A percentile compares a stretch with the other conserved stretches of the same genome.
Evolutionary conservation across 92 coral and sea anemone genomes (phyloP).

Genomic region (Epizoanthus rinbou): DNA sequence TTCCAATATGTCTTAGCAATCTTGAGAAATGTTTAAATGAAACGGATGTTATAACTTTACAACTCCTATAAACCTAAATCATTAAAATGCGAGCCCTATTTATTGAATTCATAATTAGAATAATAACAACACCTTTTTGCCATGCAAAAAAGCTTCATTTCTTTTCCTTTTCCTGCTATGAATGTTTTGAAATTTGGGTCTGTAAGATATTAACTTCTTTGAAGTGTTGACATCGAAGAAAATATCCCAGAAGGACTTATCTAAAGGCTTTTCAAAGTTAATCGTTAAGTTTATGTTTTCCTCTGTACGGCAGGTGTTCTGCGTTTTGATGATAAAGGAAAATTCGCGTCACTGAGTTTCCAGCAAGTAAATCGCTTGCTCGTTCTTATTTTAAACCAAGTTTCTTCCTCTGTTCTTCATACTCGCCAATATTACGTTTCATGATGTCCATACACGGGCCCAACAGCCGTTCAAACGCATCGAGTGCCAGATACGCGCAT

Average conservation of each 20-base stretch:
- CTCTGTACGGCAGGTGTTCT: slow-evolving; percentile 55
- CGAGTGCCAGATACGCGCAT: slow-evolving; percentile 82
- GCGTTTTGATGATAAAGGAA: slow-evolving; percentile 20
- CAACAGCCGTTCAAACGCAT: slow-evolving; percentile 94
- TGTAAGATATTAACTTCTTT: not conserved
- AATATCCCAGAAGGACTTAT: not conserved
- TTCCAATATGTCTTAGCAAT: too few species aligned
- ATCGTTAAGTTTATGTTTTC: slow-evolving; percentile 23
- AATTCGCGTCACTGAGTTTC: not conserved
- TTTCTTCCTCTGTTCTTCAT: slow-evolving; percentile 86
- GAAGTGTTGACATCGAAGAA: not conserved
- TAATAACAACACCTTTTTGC: not conserved
- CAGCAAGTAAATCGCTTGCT: not conserved
- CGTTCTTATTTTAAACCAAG: slow-evolving; percentile 71
- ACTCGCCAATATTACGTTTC: slow-evolving; percentile 90
- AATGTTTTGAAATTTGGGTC: not conserved
- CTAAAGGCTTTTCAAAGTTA: slow-evolving; percentile 11
- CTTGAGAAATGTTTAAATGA: not conserved
- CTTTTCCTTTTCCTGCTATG: not conserved
- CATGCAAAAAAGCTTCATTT: not conserved
- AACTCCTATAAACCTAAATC: not conserved
- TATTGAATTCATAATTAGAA: slow-evolving; percentile 23
- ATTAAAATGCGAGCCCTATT: slow-evolving; percentile 18
- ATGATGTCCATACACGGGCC: slow-evolving; percentile 97
- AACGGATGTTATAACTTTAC: not conserved